Base-by-base conservation (phyloP, 2,888 invertebrate genomes). In the Eupithecia insigniata region DNA sequence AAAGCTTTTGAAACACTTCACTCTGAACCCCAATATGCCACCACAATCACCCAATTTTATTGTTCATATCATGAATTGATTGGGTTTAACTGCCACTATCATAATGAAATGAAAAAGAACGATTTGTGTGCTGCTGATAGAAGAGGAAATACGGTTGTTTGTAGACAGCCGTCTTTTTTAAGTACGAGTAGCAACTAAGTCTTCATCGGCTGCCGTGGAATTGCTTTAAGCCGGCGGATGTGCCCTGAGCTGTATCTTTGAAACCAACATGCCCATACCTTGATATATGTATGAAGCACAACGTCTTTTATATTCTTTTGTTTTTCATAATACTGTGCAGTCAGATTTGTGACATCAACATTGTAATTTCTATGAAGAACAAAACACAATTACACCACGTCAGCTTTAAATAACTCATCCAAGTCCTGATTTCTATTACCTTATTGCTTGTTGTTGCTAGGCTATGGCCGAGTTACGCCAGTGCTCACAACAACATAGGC, bases 401-500 rank as follows among this genome's bases (percentile, higher is more conserved):
- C 14, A 14, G 26, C 26, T 55, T 51, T 51, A 51, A 51, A 22
- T 22, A 51, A 12, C 3, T 22, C 22, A 8, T 22, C 12, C 2
- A 51, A 43, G 43, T 18, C 43, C 36, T 36, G 14, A 36, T 36
- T 14, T 36, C 18, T 43, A 43, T 39, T 18, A 18, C 18, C 4
- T 51, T n/a, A 22, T 51, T 46, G 16, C 46, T 12, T 51, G 12
- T 55, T 55, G 26, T 55, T 66, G 14, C n/a, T 18, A 98, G 98
- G 87, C 91, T 98, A 75, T 98, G 97, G 97, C 97, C 97, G 28
- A 95, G 95, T 8, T 97, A 98, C 87, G 97, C 98, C 28, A 97
- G 97, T 83, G 97, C 97, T 4, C 97, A 97, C 91, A 98, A 98
- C 90, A 98, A 98, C 90, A 95, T 98, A 71, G 98, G 97, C 28